Evolutionary conservation across 2,797 vertebrate genomes (phyloP), one percentile per base, ranked within the genome.

Genomic region (Oreochromis mossambicus): DNA sequence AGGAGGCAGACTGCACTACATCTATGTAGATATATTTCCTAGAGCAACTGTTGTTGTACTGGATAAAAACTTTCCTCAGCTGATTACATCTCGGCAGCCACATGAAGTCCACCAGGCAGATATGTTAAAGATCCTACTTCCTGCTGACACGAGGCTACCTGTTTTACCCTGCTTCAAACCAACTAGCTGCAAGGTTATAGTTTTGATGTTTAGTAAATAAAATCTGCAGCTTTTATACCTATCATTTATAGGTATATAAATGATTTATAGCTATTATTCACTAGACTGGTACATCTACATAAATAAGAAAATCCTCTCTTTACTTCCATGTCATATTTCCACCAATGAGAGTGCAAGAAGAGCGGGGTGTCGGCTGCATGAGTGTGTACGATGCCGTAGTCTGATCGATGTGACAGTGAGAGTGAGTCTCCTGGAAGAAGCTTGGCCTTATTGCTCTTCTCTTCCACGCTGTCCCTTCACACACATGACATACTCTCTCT

Each of bases 341-440:
- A 70, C 80, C 38, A 36, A 86, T 85, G 75, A 86, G 83, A 86
- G 82, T 56, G 12, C 36, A 83, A 80, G 77, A 78, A 80, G 75
- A 92, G 83, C 83, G 75, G 83, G 81, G 87, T 90, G 89, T 83
- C 78, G 82, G 56, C 76, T 83, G 83, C 58, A 24, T 87, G 88
- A 79, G 70, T 66, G 78, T 84, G 86, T 90, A 86, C 87, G 63
- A 92, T 86, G 91, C 77, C 92, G 79, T 90, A 77, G 93, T 95
- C 94, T 93, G 79, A 92, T 94, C 75, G 56, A 94, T 91, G 88
- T 87, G 91, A 92, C 86, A 90, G 77, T 89, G 84, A 90, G 88
- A 91, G 87, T 92, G 90, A 94, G 89, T 92, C 91, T 93, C 88
- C 89, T 91, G 34, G 17, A 89, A 91, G 86, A 89, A 90, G 79